Base-by-base conservation (phyloP, 2,888 invertebrate species). In the Lathronympha strigana region DNA sequence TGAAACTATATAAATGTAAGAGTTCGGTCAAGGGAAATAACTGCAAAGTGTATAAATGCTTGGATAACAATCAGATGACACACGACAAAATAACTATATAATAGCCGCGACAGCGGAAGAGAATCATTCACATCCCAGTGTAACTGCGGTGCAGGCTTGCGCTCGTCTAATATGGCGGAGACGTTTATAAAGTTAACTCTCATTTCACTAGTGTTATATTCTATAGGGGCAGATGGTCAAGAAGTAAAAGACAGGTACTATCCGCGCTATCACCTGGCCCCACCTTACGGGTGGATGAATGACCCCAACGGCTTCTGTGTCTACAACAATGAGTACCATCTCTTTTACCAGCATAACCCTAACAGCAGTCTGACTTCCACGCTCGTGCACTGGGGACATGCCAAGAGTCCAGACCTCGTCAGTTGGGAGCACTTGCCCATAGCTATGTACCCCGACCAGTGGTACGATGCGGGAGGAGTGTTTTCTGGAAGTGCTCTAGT, bases 271-370 rank as follows among this genome's bases (percentile, higher is more conserved):
- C 91, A 91, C 58, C 69, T 87, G 9, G 33, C 33, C 9, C 88
- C 90, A 0, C 78, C 77, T 0, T 17, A 69, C 2, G 92, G 92
- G 47, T 93, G 93, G 93, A 90, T 93, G 81, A 93, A 93, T 71
- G 93, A 93, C 62, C 93, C 93, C 0, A 93, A 93, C 63, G 93
- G 93, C 4, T 88, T 93, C 67, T 81, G 88, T 58, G 68, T 77
- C 45, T 90, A 75, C 67, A 72, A 81, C 4, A 11, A 33, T 13
- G 33, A 33, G 11, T 33, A 33, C 33, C 33, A 33, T 33, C 33
- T 33, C 11, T 33, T 33, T 9, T 33, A 33, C 11, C 33, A 33
- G 11, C 33, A 33, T 3, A 33, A 33, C 11, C 33, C 33, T 8
- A 33, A 33, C 33, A 33, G 33, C 33, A 33, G 33, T 9, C 11